Conservation (phyloP, 1,140 invertebrate species). For the Cardiocondyla obscurior region DNA sequence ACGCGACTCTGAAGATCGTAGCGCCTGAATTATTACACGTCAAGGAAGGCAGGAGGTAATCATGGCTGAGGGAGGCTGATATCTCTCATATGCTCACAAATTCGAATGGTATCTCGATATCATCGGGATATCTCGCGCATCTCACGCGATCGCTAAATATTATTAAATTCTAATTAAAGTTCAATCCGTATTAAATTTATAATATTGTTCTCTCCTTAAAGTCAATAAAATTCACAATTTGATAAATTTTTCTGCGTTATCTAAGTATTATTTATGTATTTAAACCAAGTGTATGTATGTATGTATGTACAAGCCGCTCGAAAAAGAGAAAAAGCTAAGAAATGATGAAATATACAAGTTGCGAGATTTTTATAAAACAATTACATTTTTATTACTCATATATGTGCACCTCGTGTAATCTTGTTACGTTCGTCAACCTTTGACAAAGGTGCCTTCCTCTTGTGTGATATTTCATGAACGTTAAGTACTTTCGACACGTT, state of each 20-base stretch:
- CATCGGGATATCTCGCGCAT: background rate
- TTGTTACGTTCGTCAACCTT: background rate
- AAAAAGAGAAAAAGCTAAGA: background rate
- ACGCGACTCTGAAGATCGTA: slow-evolving; percentile 53
- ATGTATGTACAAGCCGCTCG: background rate
- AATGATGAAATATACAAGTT: background rate
- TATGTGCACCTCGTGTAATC: background rate
- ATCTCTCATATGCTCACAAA: background rate
- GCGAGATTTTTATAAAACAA: background rate
- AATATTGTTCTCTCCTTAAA: background rate
- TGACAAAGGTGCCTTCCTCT: background rate
- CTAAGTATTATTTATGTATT: background rate
- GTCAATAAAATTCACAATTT: background rate
- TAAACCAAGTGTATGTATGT: background rate
- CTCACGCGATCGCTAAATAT: background rate
- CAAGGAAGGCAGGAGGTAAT: background rate
- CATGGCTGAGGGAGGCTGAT: background rate
- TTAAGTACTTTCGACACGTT: background rate
- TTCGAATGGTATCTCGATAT: background rate
- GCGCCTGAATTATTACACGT: slow-evolving; percentile 66
- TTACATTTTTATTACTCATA: background rate
- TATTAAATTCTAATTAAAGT: background rate
- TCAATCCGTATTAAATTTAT: background rate
- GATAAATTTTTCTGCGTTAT: background rate
- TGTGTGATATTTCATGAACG: background rate